Base-by-base conservation (phyloP, 2,113 vertebrate species). In the Brachyhypopomus occidentalis region DNA sequence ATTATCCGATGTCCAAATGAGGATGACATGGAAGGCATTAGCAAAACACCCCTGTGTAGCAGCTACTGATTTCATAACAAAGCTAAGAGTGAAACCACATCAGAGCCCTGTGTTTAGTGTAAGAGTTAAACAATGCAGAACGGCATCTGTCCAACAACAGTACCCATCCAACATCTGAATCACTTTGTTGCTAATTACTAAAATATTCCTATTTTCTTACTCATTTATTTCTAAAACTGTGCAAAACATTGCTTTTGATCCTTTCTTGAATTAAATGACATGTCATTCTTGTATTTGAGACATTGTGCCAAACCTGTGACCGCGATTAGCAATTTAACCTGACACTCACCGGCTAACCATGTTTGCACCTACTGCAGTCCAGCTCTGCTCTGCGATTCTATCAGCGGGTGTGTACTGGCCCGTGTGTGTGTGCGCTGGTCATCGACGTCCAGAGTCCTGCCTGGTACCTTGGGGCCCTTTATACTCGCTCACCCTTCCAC, bases 291-390 rank as follows among this genome's bases (percentile, higher is more conserved):
- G 12, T 52, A 3, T 52, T 52, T 52, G 45, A 45, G 41, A 45
- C 5, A 7, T 45, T 45, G 0, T 36, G 8, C 5, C 11, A 30
- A 36, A 7, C 56, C 41, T 11, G 9, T 52, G 45, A 52, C 9
- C 12, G 0, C 45, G 12, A 14, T 52, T 60, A 60, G n/a, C n/a
- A n/a, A 80, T 62, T 52, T 69, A 25, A 0, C 59, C 19, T 14
- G 45, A 17, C 90, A 94, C 97, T 97, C 88, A 99, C 97, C 94
- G 93, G 90, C 93, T 95, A 85, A 93, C 95, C 97, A 98, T 99
- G 82, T 78, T 89, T 94, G 80, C 87, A 85, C 72, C 79, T 80
- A 19, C 76, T 70, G 81, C 56, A 81, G 60, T 58, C 41, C 22
- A n/a, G 36, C 56, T 83, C 83, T 83, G 79, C 52, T 83, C 82